A percentile compares a stretch with the other conserved stretches of the same genome.
These are phyloP conservation scores for Spicauda simplicius DNA, from an alignment of 2,888 invertebrate genomes.

Conservation along the genomic window DNA sequence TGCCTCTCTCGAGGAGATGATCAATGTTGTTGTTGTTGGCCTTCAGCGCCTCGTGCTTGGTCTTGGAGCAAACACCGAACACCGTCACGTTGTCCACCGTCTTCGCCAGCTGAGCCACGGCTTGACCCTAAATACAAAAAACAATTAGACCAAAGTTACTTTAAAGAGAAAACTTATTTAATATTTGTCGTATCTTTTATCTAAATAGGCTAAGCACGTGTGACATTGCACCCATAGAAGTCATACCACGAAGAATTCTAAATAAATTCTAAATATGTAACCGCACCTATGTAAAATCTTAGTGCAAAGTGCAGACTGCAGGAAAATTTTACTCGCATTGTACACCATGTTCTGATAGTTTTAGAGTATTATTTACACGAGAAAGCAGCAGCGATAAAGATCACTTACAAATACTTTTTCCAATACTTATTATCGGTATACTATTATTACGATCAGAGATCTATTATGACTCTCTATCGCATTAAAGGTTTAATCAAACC, in stretches of 20 bases:
- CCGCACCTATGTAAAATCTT: too few relatives aligned
- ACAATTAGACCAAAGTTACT: neutral
- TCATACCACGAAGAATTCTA: too few relatives aligned
- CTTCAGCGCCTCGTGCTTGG: conserved; percentile 93
- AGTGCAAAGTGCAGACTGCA: too few relatives aligned
- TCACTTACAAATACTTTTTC: neutral
- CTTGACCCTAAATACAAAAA: conserved; percentile 88
- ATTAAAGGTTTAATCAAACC: neutral
- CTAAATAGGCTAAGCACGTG: too few relatives aligned
- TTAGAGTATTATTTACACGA: neutral
- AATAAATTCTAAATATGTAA: too few relatives aligned
- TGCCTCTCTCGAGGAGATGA: conserved; percentile 91
- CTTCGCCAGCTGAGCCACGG: conserved; percentile 92
- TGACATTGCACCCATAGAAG: too few relatives aligned
- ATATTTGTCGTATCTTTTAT: too few relatives aligned
- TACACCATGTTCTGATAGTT: too few relatives aligned
- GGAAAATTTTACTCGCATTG: too few relatives aligned
- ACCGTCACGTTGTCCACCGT: conserved; percentile 92
- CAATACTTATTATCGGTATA: neutral
- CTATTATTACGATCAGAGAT: neutral
- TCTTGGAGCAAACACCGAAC: conserved; percentile 93
- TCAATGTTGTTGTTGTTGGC: conserved; percentile 88
- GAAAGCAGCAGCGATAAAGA: neutral
- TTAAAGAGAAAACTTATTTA: neutral
- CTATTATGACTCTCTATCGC: neutral